Evolutionary conservation across 2,113 vertebrate genomes (phyloP), one percentile per base, ranked within the genome.

Genomic region (Columbina picui): DNA sequence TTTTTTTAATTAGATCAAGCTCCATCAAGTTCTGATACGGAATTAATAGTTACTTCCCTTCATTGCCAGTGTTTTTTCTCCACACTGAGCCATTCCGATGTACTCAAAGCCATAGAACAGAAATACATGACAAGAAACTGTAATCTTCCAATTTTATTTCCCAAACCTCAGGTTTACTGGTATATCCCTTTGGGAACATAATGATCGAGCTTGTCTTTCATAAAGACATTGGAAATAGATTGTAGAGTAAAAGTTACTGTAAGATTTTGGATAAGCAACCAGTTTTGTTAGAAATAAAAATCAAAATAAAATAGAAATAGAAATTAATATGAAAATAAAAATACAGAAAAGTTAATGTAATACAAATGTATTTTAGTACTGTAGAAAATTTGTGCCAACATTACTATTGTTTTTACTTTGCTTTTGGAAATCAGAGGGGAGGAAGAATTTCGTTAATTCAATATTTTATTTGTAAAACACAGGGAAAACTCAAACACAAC

Each of bases 1-100:
- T 45, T 45, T 95, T 97, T 97, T 98, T 98, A 98, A 98, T 98
- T 98, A 97, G 98, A 98, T 97, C 96, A 98, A 97, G 94, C 90
- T 97, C 95, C 97, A 98, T 98, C 97, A 97, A 97, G 89, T 88
- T 98, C 96, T 97, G 97, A 97, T 97, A 97, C 95, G 94, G 95
- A 60, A 84, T 94, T 97, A 98, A 98, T 93, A 90, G 84, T 97
- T 73, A 84, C 86, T 96, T 97, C 80, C 74, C 65, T 53, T 16
- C 53, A 34, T 49, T 73, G 49, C 8, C 81, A 88, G 27, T 43
- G 81, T 80, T 90, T 90, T 84, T 96, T 93, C 70, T 84, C 65
- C 83, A 43, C 30, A 80, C 89, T 91, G 89, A 97, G 34, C 38
- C 84, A 79, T 95, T 93, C 50, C 77, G 74, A 57, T 18, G 9